Percentiles rank a stretch among this genome's conserved stretches.
phyloP scores from a whole-genome alignment of 2,797 vertebrate genomes.

The Prionace glauca region DNA sequence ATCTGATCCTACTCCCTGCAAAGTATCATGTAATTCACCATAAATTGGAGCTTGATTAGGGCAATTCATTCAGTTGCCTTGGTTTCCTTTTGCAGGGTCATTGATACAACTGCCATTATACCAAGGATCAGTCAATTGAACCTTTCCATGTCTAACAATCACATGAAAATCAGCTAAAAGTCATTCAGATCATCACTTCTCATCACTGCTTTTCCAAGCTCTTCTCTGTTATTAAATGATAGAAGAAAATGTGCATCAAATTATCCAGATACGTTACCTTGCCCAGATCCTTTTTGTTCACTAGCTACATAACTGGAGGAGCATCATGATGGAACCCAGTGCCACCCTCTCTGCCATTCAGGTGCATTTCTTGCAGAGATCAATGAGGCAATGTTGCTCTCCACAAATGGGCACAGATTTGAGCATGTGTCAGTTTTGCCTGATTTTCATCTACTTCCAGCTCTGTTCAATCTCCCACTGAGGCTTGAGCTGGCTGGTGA shows the following conservation, averaged over 20 bases:
- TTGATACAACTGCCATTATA: not conserved
- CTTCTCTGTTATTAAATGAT: not conserved
- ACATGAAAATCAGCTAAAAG: not conserved
- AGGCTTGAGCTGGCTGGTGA: not conserved
- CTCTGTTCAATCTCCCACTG: not conserved
- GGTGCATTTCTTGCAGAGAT: not conserved
- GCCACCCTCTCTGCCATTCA: not conserved
- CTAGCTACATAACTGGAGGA: not conserved
- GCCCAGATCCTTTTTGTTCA: not conserved
- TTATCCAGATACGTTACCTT: not conserved
- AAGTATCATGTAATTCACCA: slow-evolving; percentile 20
- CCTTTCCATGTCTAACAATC: not conserved
- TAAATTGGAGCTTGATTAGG: not conserved
- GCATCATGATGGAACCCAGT: not conserved
- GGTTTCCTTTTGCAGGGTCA: not conserved
- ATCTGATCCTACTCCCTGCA: too few relatives aligned
- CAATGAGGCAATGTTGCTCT: not conserved
- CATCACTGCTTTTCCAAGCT: not conserved
- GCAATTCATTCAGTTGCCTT: not conserved
- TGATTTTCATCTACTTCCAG: not conserved
- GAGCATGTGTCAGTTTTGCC: too few relatives aligned
- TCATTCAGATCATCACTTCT: not conserved
- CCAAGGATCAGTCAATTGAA: not conserved
- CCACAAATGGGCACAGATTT: not conserved
- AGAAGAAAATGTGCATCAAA: not conserved